Conservation (phyloP, 2,113 vertebrate species). For the Aplodontia rufa region DNA sequence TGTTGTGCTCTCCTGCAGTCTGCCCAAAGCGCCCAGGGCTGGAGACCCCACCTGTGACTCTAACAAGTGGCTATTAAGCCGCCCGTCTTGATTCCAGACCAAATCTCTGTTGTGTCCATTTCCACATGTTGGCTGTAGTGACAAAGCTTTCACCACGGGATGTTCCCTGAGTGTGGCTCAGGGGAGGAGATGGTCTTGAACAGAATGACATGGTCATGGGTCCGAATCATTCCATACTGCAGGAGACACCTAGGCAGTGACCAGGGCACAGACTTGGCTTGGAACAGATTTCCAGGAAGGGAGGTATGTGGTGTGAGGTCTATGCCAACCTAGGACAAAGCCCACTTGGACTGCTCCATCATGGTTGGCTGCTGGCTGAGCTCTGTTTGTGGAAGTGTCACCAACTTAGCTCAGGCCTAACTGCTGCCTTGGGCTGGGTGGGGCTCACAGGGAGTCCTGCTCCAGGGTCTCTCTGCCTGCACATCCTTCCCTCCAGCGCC, state of each 20-base stretch:
- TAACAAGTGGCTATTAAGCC: neutral
- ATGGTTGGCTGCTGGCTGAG: neutral
- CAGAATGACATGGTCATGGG: neutral
- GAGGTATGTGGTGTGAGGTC: neutral
- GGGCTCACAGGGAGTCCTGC: neutral
- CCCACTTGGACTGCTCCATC: neutral
- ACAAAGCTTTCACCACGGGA: neutral
- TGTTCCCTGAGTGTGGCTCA: neutral
- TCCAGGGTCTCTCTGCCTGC: fast-evolving
- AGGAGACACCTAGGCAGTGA: too few species aligned
- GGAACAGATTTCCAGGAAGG: fast-evolving
- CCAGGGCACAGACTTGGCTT: neutral
- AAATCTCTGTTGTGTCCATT: neutral
- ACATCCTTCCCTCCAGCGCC: fast-evolving
- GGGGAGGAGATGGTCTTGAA: neutral
- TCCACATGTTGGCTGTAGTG: too few species aligned
- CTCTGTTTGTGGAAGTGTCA: neutral
- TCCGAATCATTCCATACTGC: neutral
- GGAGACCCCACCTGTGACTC: fast-evolving
- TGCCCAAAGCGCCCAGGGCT: fast-evolving
- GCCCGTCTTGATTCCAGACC: neutral
- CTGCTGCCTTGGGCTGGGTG: neutral
- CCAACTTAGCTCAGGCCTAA: neutral
- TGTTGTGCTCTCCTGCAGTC: neutral
- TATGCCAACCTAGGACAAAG: neutral